Base-by-base conservation (phyloP, 1,140 invertebrate genomes). In the Pseudomyrmex flavicornis region DNA sequence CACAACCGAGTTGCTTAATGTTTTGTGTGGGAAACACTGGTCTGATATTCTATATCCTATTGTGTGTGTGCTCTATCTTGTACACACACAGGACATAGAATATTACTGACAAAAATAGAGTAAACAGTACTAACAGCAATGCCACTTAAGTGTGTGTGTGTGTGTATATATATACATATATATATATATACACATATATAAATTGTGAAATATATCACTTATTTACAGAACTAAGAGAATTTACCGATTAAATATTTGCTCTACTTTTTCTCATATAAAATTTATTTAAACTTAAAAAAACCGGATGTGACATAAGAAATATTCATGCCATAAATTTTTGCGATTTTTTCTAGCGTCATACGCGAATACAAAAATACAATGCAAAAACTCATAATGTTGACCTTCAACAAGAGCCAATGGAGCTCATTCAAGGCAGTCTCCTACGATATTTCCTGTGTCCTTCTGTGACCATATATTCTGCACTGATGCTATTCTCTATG, bases 101-200 rank as follows among this genome's bases (percentile, higher is more conserved):
- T 26, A 72, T 72, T 17, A 70, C 26, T 70, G 59, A 80, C 22
- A 72, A 80, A 56, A 80, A 80, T 72, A 80, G 54, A 22, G 66
- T 59, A 80, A 80, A 80, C 76, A 80, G 76, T 80, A 80, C 20
- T 22, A 52, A 69, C 46, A 76, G 12, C 48, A 66, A 7, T 48
- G 20, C 20, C 20, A 48, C n/a, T 69, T 70, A 58, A 58, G 17
- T 17, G 17, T 17, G 17, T 17, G 5, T 35, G 0, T 35, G 5
- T 35, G 5, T 35, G 5, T 35, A 70, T 26, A 58, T 58, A n/a
- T 58, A 58, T 56, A 7, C 17, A 54, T 56, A 7, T 35, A 35
- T 35, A 35, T 35, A 35, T 35, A 35, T 35, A 70, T 26, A 58
- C 48, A n/a, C 58, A 58, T 56, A 2, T 26, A 54, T 56, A 44